Conservation (phyloP, 2,888 invertebrate species). For the Agrochola lychnidis region DNA sequence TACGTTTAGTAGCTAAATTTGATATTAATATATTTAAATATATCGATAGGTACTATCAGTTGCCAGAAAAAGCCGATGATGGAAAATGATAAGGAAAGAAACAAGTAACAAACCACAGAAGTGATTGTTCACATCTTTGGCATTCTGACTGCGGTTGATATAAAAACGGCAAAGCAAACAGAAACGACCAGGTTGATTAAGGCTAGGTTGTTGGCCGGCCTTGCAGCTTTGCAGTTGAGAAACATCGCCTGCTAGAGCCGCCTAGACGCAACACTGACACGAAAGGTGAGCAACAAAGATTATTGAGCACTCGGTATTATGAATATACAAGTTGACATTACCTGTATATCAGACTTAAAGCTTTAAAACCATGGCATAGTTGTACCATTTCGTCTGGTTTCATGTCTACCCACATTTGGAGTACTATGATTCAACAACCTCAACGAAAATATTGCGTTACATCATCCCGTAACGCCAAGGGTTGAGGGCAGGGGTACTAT, state of each 20-base stretch:
- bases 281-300: conserved; percentile 42
- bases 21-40: not conserved
- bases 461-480: conserved; percentile 69
- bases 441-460: conserved; percentile 73
- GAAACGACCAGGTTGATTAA: conserved; percentile 47
- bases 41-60: not conserved
- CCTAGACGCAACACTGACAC: conserved; percentile 31
- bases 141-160: conserved; percentile 48
- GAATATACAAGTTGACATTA: conserved; percentile 15
- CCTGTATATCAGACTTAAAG: not conserved
- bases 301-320: conserved; percentile 7
- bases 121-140: conserved; percentile 34
- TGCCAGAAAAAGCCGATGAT: conserved; percentile 7
- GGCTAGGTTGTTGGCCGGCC: conserved; percentile 64
- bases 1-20: not conserved
- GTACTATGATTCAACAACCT: conserved; percentile 64
- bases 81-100: conserved; percentile 36
- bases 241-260: conserved; percentile 36
- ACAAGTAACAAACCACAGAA: conserved; percentile 33
- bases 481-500: conserved; percentile 69
- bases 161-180: conserved; percentile 42
- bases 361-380: conserved; percentile 29
- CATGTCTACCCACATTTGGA: conserved; percentile 57
- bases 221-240: conserved; percentile 57
- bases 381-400: conserved; percentile 55